A percentile compares a stretch with the other conserved stretches of the same genome.
Evolutionary conservation across 2,113 vertebrate species (phyloP).

Genomic region (Dipodomys spectabilis): DNA sequence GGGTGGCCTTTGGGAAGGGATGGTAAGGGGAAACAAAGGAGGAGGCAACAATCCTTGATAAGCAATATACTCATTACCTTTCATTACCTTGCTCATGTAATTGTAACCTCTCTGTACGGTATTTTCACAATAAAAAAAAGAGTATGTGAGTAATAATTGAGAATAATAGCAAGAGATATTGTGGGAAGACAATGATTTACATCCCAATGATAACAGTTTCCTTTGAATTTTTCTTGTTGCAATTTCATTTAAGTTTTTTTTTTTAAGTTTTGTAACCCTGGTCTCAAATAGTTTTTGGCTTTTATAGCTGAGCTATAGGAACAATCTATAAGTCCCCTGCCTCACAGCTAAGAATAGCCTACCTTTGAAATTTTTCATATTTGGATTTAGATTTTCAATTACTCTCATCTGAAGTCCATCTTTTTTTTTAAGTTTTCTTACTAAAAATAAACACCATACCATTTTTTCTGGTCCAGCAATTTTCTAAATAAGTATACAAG

Average conservation of each 20-base stretch:
- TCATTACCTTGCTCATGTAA: too few relatives aligned
- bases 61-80: too few relatives aligned
- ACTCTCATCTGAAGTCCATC: not conserved
- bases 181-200: not conserved
- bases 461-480: slow-evolving; percentile 14
- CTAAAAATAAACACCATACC: not conserved
- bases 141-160: not conserved
- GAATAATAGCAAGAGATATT: slow-evolving; percentile 12
- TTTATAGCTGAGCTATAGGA: slow-evolving; percentile 15
- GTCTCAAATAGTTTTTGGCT: not conserved
- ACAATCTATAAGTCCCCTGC: not conserved
- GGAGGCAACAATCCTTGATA: too few relatives aligned
- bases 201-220: not conserved
- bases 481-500: slow-evolving; percentile 25
- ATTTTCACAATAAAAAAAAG: not conserved
- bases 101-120: too few relatives aligned
- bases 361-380: slow-evolving; percentile 5
- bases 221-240: slow-evolving; percentile 18
- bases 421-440: not conserved
- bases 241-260: not conserved
- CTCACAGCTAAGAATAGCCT: not conserved
- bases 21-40: too few relatives aligned
- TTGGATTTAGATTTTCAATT: slow-evolving; percentile 16
- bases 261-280: not conserved
- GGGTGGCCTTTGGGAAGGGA: too few relatives aligned